phyloP scores from a whole-genome alignment of 1,140 invertebrate genomes.

The Formica exsecta region DNA sequence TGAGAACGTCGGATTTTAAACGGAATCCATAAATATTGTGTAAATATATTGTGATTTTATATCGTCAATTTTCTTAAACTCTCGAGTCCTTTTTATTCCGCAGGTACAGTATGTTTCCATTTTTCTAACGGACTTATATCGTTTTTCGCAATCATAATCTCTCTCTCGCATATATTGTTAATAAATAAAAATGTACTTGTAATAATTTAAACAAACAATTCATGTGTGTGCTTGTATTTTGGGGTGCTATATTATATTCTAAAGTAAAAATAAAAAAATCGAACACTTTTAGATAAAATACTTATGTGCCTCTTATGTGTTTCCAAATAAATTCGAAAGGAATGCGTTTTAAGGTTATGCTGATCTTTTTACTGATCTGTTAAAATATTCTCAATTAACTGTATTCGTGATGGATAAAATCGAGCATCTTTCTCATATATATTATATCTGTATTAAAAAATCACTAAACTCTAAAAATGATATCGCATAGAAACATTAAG shows the following conservation, averaged over 20 bases:
- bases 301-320: neutral
- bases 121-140: conserved; percentile 58
- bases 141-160: conserved; percentile 55
- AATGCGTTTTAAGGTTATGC: conserved; percentile 22
- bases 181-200: conserved; percentile 63
- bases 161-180: conserved; percentile 58
- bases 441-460: conserved; percentile 37
- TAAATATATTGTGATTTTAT: conserved; percentile 35
- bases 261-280: conserved; percentile 30
- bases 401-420: neutral
- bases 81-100: conserved; percentile 47
- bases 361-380: neutral
- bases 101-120: conserved; percentile 69
- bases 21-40: conserved; percentile 30
- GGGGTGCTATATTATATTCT: conserved; percentile 31
- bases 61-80: conserved; percentile 11
- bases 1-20: conserved; percentile 23
- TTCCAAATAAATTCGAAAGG: conserved; percentile 12
- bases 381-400: conserved; percentile 24
- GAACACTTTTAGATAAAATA: conserved; percentile 43
- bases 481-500: neutral
- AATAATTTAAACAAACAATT: conserved; percentile 47
- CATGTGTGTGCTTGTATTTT: conserved; percentile 3
- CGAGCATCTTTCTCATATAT: neutral
- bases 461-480: conserved; percentile 17